These are phyloP conservation scores for Varecia variegata DNA, from an alignment of 2,797 vertebrate species.

Conservation along the genomic window DNA sequence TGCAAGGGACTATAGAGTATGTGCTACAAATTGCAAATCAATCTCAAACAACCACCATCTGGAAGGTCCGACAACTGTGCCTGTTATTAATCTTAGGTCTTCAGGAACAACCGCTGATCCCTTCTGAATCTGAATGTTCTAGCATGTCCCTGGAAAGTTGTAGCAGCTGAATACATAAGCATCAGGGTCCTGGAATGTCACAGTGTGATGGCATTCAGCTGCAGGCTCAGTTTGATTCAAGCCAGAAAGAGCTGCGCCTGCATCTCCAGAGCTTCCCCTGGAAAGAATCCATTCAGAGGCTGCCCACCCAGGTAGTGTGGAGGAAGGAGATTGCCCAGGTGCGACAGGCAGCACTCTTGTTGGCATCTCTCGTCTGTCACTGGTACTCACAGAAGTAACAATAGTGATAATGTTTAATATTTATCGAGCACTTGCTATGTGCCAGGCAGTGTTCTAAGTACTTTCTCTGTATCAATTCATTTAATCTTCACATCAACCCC, in stretches of 20 bases:
- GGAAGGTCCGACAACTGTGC: accelerated
- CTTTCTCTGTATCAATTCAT: not conserved
- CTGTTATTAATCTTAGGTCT: not conserved
- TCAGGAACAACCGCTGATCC: not conserved
- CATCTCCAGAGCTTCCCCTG: not conserved
- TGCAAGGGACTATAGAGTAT: accelerated
- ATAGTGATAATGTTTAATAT: accelerated
- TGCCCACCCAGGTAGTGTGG: not conserved
- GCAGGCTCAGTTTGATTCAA: not conserved
- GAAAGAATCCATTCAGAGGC: not conserved
- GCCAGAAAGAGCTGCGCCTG: not conserved
- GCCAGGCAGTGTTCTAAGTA: not conserved
- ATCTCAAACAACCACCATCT: not conserved
- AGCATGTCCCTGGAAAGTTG: not conserved
- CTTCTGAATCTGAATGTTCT: not conserved
- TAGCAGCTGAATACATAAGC: not conserved
- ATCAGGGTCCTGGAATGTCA: not conserved
- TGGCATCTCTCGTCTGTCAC: not conserved
- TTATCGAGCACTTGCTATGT: not conserved
- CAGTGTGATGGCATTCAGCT: not conserved
- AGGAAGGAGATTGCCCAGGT: not conserved
- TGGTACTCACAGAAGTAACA: not conserved
- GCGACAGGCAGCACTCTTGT: accelerated
- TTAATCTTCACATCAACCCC: not conserved
- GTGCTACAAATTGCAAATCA: not conserved